Conservation (phyloP, 23 tunicate species). For the Styela plicata region DNA sequence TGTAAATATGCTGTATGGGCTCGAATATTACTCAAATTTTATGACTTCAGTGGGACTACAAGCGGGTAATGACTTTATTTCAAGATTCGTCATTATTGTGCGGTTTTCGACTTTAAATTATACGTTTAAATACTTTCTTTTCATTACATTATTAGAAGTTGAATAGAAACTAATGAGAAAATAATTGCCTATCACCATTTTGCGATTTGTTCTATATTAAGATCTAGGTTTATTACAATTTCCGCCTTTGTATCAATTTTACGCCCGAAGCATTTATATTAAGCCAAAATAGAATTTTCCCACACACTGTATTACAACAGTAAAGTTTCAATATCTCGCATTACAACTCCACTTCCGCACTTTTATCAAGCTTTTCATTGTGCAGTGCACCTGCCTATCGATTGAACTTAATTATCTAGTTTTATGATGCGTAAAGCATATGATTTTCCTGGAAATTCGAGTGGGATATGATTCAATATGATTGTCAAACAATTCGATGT, state of each 20-base stretch:
- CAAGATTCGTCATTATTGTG: too few species aligned
- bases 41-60: too few species aligned
- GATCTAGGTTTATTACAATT: neutral
- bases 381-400: neutral
- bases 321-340: neutral
- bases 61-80: too few species aligned
- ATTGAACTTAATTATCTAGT: too few species aligned
- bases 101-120: too few species aligned
- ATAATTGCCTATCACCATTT: neutral
- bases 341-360: too few species aligned
- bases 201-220: neutral
- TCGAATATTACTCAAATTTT: neutral
- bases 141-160: too few species aligned
- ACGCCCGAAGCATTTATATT: neutral
- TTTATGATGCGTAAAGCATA: too few species aligned
- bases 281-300: neutral
- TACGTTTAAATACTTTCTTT: too few species aligned
- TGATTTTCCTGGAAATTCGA: too few species aligned
- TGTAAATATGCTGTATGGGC: neutral
- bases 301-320: neutral
- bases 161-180: neutral
- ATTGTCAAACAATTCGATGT: too few species aligned
- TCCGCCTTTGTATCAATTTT: neutral
- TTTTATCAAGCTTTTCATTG: neutral
- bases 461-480: too few species aligned